Conservation (phyloP, 2,113 vertebrate species). For the Mormyrus iriodes region DNA sequence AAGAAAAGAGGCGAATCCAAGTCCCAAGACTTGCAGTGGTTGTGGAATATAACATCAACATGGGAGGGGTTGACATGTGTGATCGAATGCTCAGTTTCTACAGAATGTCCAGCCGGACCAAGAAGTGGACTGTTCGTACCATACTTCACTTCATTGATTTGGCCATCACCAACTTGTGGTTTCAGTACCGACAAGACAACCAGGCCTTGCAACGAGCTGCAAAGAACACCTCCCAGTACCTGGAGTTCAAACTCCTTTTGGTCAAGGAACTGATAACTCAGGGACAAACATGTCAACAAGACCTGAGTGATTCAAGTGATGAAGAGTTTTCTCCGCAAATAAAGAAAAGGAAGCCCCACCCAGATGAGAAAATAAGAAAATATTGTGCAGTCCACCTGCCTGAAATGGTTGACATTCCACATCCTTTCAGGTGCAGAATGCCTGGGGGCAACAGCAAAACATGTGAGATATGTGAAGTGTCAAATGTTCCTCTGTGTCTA, state of each 20-base stretch:
- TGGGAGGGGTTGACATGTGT: background rate
- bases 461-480: background rate
- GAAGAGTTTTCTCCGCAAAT: background rate
- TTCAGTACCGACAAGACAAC: background rate
- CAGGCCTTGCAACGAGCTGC: background rate
- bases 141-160: constrained; percentile 13
- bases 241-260: background rate
- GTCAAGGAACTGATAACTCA: background rate
- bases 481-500: constrained; percentile 4
- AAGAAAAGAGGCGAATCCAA: no score
- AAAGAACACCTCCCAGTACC: background rate
- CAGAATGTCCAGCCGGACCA: background rate
- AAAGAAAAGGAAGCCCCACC: background rate
- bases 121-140: constrained; percentile 12
- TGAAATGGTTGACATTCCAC: background rate
- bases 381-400: constrained; percentile 8
- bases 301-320: background rate
- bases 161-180: constrained; percentile 13
- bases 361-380: background rate
- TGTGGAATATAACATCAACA: background rate
- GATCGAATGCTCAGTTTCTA: background rate
- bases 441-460: constrained; percentile 10
- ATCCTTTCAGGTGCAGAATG: constrained; percentile 9
- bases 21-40: background rate
- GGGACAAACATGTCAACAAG: background rate